Evolutionary conservation across 2,888 invertebrate genomes (phyloP), one percentile per base, ranked within the genome.

Genomic region (Marronus borbonicus): DNA sequence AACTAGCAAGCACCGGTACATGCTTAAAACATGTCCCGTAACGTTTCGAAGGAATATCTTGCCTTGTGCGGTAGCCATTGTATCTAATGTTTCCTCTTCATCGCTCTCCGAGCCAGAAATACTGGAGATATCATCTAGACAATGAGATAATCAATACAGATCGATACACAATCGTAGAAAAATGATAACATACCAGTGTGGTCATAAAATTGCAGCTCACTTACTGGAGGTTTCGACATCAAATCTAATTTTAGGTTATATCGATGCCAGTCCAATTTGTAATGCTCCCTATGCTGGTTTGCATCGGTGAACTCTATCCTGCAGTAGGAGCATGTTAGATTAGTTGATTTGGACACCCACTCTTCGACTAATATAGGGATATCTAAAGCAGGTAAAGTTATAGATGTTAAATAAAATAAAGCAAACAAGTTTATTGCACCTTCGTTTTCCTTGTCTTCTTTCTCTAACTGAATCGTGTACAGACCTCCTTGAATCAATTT

Each of bases 191-290:
- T 86, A 85, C 90, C 90, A 39, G 89, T 89, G 80, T 90, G 87
- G 49, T 89, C 87, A 76, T 88, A 87, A 88, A 94, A 94, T 80
- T 89, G 88, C 65, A 91, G 91, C 84, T 93, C 93, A 8, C 88
- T 89, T 28, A 94, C 86, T 1, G 90, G 86, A 65, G 88, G 85
- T 74, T 89, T 88, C 8, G 93, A 93, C 81, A 91, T 91, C 12
- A 96, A 86, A 81, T 93, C 93, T 81, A 93, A 91, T 84, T 95
- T 95, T 55, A 96, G 88, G 88, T 96, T 96, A 84, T 95, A 95
- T 2, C 95, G 91, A 86, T 96, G 96, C 96, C 95, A 96, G 86
- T 96, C 96, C 52, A 94, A 89, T 85, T 94, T 95, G 85, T 94
- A 96, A 86, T 96, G 96, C 5, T 92, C 90, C 17, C 93, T 92